These are phyloP conservation scores for Alectoris magna DNA, from an alignment of 2,797 vertebrate species.

Conservation along the genomic window DNA sequence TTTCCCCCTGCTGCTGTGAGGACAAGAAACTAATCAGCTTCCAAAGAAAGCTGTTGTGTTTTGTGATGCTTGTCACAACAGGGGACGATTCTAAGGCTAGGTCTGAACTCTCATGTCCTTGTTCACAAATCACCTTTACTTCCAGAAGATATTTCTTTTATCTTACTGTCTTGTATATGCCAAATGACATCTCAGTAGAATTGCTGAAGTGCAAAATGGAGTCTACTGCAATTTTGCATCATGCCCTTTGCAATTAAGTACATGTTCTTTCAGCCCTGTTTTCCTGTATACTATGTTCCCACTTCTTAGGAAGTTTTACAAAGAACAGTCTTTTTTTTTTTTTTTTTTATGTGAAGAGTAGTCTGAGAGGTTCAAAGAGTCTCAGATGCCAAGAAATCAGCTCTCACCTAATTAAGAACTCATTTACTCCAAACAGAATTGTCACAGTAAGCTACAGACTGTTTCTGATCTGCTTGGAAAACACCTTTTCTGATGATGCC, in stretches of 20 bases:
- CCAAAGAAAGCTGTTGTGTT: background rate
- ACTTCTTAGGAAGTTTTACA: conserved; percentile 3
- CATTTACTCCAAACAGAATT: conserved; percentile 46
- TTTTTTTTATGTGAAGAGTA: background rate
- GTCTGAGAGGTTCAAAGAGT: conserved; percentile 49
- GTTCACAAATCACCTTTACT: fast-evolving
- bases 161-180: background rate
- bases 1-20: background rate
- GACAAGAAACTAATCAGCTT: background rate
- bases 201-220: background rate
- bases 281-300: background rate
- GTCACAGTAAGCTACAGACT: conserved; percentile 41
- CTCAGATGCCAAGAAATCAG: conserved; percentile 24
- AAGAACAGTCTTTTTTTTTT: background rate
- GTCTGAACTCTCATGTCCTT: background rate
- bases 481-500: conserved; percentile 56
- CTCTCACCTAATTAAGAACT: conserved; percentile 65
- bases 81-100: background rate
- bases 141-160: background rate
- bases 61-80: background rate
- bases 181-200: background rate
- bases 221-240: background rate
- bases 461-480: conserved; percentile 59
- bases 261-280: background rate
- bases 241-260: background rate